A percentile compares a stretch with the other conserved stretches of the same genome.
Evolutionary conservation across 64 coral and sea anemone species (phyloP).

Genomic region (Porites australiensis): DNA sequence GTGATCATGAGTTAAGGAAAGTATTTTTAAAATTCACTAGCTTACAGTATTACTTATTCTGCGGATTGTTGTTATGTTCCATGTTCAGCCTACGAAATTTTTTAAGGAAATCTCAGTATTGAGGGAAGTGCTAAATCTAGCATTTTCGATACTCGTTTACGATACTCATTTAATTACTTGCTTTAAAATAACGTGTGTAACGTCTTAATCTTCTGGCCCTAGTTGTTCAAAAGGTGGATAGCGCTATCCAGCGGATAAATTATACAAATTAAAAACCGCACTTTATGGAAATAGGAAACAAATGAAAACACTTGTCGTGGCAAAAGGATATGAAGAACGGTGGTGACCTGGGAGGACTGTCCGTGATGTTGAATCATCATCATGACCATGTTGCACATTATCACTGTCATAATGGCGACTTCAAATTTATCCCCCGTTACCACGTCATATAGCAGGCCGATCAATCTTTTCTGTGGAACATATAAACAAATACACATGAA

Average conservation of each 20-base stretch:
- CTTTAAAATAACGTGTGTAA: no score
- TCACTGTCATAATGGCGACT: slow-evolving; percentile 68
- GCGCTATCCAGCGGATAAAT: no score
- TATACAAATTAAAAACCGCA: neutral
- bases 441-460: slow-evolving; percentile 67
- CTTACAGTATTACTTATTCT: no score
- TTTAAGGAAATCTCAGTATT: no score
- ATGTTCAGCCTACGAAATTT: no score
- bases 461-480: slow-evolving; percentile 41
- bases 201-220: no score
- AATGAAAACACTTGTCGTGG: neutral
- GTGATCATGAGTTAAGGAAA: slow-evolving; percentile 56
- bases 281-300: neutral
- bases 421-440: slow-evolving; percentile 77
- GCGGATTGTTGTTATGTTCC: no score
- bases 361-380: slow-evolving; percentile 89
- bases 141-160: no score
- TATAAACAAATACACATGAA: neutral
- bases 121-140: no score
- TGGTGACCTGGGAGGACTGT: slow-evolving; percentile 46
- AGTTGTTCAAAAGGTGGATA: no score
- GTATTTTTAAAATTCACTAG: no score
- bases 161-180: no score
- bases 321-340: slow-evolving; percentile 82
- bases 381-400: slow-evolving; percentile 74